Base-by-base conservation (phyloP, 2,113 vertebrate genomes). In the Ammodytes marinus region DNA sequence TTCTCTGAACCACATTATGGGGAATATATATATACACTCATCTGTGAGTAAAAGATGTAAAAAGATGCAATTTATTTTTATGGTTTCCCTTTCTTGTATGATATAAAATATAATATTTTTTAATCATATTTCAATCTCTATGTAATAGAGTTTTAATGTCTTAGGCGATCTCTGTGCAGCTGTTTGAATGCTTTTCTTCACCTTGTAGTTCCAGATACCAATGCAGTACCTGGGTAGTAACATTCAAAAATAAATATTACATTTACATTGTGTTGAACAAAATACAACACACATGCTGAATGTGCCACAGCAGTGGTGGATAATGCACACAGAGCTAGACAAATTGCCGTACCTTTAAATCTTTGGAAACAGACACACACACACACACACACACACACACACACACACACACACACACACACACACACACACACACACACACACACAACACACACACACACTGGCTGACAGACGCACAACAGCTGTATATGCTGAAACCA, bases 401-500 rank as follows among this genome's bases (percentile, higher is more conserved):
- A 27, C 27, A 27, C 27, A 27, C 27, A 27, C 27, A 27, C 27
- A 27, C 27, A 27, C 27, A 27, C 27, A 27, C 27, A 27, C 27
- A 27, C 27, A 27, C 27, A 27, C 27, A 27, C 27, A 27, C 27
- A 27, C 27, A 27, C 27, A 27, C 27, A 27, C 2, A 27, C 27
- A 27, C 27, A 27, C 27, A 27, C 27, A 27, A 67, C 4, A 0
- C 17, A 55, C 74, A 55, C 50, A 77, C 47, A 19, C 69, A 64
- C 74, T 45, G 37, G 47, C 14, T 43, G 9, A 54, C 35, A 74
- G 68, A 86, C 68, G 65, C 52, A 73, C 57, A 80, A 75, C 79
- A 80, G 61, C 74, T 70, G 68, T 39, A 74, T 55, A 80, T 63
- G 49, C 69, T 64, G 57, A 74, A 55, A 74, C 54, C 43, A n/a